Percentiles rank a stretch among this genome's conserved stretches.
Conservation (phyloP, 2,888 invertebrate species). For the Hylaea fasciaria region DNA sequence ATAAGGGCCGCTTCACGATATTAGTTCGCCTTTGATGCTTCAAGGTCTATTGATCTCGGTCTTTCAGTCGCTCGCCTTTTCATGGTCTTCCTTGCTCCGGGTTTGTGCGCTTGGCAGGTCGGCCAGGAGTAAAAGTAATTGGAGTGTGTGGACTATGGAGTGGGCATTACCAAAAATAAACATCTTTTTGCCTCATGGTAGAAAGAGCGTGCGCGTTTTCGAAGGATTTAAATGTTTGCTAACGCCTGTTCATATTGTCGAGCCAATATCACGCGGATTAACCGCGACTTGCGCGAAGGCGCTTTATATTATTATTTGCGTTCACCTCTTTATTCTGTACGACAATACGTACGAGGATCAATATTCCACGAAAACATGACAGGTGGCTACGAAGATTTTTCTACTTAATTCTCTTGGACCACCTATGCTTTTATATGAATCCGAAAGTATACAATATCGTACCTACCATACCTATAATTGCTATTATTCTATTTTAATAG, state of each 20-base stretch:
- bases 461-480: too few species aligned
- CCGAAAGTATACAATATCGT: too few species aligned
- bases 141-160: constrained; percentile 9
- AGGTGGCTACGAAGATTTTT: too few species aligned
- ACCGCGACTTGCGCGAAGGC: background rate
- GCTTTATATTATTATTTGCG: background rate
- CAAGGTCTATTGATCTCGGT: constrained; percentile 30
- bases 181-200: background rate
- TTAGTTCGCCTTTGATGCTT: constrained; percentile 33
- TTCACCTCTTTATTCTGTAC: too few species aligned
- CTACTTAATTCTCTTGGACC: too few species aligned
- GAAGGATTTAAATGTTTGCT: background rate
- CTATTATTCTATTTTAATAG: too few species aligned
- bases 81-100: constrained; percentile 13
- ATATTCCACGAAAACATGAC: too few species aligned
- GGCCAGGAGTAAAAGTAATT: constrained; percentile 15
- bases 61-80: constrained; percentile 15
- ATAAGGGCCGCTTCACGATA: constrained; percentile 40
- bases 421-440: too few species aligned
- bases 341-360: too few species aligned
- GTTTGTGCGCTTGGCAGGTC: constrained; percentile 26
- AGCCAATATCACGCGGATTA: too few species aligned
- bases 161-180: background rate
- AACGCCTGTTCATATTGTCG: background rate
- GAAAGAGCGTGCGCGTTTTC: too few species aligned